phyloP scores from a whole-genome alignment of 2,888 invertebrate species.

The Cryptocephalus primarius region DNA sequence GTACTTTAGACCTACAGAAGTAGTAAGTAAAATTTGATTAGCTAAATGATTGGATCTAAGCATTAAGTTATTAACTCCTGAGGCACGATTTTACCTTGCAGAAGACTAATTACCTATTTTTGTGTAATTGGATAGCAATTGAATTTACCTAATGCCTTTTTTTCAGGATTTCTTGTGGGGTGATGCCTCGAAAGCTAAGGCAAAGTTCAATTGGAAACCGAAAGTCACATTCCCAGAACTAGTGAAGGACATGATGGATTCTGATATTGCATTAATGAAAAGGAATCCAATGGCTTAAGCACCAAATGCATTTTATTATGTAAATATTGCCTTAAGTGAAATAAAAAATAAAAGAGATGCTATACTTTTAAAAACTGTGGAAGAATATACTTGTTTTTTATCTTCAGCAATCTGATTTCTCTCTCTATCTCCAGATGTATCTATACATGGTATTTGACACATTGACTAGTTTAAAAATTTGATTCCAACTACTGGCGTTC shows the following conservation, averaged over 20 bases:
- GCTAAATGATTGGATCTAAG: background rate
- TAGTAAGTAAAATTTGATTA: slow-evolving; percentile 63
- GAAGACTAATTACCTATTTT: too few relatives aligned
- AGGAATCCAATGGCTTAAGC: slow-evolving; percentile 75
- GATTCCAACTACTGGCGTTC: too few relatives aligned
- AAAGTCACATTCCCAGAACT: slow-evolving; percentile 71
- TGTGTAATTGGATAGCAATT: too few relatives aligned
- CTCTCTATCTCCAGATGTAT: too few relatives aligned
- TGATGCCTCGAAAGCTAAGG: slow-evolving; percentile 85
- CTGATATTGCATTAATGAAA: slow-evolving; percentile 85
- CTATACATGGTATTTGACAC: too few relatives aligned
- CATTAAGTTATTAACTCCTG: too few relatives aligned
- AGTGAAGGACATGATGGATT: slow-evolving; percentile 89
- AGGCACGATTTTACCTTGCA: too few relatives aligned
- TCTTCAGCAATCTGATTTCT: too few relatives aligned
- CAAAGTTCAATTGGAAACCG: slow-evolving; percentile 79
- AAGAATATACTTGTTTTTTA: too few relatives aligned
- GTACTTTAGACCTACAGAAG: slow-evolving; percentile 96
- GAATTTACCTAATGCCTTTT: background rate
- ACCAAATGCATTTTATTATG: background rate
- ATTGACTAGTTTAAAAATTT: too few relatives aligned
- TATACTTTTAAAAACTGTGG: too few relatives aligned
- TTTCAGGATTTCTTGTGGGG: slow-evolving; percentile 76
- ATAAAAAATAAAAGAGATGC: too few relatives aligned
- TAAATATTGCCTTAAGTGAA: background rate